Evolutionary conservation across 2,888 invertebrate genomes (phyloP).

Genomic region (Rhaphigaster nebulosa): DNA sequence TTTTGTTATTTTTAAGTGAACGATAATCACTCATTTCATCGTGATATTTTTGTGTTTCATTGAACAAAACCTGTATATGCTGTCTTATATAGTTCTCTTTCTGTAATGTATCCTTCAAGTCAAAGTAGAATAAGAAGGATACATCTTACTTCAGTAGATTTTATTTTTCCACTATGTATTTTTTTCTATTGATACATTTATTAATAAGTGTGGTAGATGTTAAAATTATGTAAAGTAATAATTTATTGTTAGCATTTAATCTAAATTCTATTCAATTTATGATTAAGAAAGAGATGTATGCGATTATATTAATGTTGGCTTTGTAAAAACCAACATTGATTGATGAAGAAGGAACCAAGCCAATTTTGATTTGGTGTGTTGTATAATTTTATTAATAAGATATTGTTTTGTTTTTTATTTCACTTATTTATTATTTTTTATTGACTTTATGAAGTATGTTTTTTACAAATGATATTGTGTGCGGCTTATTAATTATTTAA

Average conservation of each 20-base stretch:
- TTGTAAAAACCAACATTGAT: background rate
- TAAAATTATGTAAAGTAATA: background rate
- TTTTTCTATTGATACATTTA: background rate
- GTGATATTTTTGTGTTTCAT: background rate
- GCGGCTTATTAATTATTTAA: background rate
- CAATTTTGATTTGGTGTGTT: background rate
- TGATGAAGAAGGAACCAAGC: background rate
- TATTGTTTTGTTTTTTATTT: background rate
- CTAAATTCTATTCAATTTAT: background rate
- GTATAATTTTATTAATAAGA: background rate
- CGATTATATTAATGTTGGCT: background rate
- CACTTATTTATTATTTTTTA: constrained; percentile 3
- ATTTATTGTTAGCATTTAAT: constrained; percentile 8
- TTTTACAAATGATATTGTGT: background rate
- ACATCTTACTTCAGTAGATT: background rate
- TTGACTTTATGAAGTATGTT: background rate
- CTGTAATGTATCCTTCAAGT: background rate
- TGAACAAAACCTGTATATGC: background rate
- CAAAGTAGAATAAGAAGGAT: background rate
- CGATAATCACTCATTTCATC: background rate
- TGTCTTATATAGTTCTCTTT: background rate
- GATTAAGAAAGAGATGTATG: background rate
- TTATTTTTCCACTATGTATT: background rate
- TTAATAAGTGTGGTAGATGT: background rate
- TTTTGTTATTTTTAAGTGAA: background rate